phyloP scores from a whole-genome alignment of 2,113 vertebrate species.

The Calyptomena viridis region DNA sequence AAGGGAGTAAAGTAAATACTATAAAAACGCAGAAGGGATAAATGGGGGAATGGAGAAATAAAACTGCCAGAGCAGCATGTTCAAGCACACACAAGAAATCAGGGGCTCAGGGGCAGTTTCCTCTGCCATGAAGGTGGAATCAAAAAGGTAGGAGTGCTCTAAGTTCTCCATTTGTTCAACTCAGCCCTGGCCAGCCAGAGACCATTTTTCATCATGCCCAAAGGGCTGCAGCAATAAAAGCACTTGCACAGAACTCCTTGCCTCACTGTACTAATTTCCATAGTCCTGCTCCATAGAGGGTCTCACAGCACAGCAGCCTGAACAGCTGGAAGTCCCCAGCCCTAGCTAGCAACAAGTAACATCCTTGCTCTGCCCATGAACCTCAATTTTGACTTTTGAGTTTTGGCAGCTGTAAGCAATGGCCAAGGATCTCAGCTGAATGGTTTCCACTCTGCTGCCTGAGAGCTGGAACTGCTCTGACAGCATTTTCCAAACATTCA shows the following conservation, averaged over 20 bases:
- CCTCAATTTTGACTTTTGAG: background rate
- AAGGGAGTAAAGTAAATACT: background rate
- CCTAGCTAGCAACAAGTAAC: background rate
- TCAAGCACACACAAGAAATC: background rate
- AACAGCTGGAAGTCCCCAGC: background rate
- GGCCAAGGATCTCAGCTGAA: background rate
- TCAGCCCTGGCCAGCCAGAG: background rate
- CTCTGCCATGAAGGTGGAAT: background rate
- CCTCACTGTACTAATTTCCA: fast-evolving
- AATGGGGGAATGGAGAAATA: background rate
- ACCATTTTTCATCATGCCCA: fast-evolving
- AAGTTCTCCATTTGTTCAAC: background rate
- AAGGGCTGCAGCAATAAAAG: background rate
- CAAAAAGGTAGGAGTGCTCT: background rate
- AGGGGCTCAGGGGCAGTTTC: background rate
- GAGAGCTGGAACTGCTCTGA: background rate
- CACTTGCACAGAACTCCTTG: fast-evolving
- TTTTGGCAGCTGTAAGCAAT: background rate
- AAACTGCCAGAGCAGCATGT: background rate
- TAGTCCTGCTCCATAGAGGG: background rate
- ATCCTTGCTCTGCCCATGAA: fast-evolving
- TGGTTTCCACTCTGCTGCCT: background rate
- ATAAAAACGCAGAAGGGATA: background rate
- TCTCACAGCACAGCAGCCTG: background rate
- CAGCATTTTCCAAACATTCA: background rate